Conservation (phyloP, 2,888 invertebrate genomes). For the Tenthredo mesomela region DNA sequence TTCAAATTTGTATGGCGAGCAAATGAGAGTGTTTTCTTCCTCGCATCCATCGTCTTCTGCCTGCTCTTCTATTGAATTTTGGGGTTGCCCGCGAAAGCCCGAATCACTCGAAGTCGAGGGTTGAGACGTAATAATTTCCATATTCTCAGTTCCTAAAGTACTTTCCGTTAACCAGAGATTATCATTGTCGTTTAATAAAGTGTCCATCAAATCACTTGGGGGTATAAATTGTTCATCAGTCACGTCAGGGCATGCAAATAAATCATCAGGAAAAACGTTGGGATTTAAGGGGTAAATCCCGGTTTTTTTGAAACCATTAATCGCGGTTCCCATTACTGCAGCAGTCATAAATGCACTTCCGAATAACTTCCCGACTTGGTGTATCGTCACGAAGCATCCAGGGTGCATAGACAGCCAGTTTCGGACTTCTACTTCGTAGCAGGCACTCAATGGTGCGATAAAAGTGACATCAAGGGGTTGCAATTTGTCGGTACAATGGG, state of each 20-base stretch:
- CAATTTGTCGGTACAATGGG: background rate
- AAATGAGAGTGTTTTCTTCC: background rate
- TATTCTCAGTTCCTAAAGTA: background rate
- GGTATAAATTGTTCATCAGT: background rate
- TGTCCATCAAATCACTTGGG: background rate
- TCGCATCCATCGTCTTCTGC: background rate
- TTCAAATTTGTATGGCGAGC: background rate
- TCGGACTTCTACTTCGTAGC: conserved; percentile 56
- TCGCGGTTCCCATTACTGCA: conserved; percentile 55
- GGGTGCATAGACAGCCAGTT: conserved; percentile 57
- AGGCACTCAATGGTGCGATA: conserved; percentile 59
- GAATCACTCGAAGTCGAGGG: conserved; percentile 1
- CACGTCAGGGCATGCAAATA: conserved; percentile 39
- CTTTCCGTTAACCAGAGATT: background rate
- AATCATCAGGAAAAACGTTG: conserved; percentile 51
- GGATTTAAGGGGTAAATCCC: conserved; percentile 57
- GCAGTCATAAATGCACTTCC: conserved; percentile 56
- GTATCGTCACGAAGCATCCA: conserved; percentile 56
- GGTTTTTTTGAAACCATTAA: conserved; percentile 57
- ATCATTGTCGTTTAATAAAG: background rate
- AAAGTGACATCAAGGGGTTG: conserved; percentile 57
- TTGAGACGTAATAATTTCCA: background rate
- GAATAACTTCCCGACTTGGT: conserved; percentile 56
- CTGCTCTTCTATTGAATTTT: background rate
- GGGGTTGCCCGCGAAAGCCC: background rate